Percentiles rank a stretch among this genome's conserved stretches.
Evolutionary conservation across 2,797 vertebrate genomes (phyloP).

Genomic region (Sylvilagus floridanus): DNA sequence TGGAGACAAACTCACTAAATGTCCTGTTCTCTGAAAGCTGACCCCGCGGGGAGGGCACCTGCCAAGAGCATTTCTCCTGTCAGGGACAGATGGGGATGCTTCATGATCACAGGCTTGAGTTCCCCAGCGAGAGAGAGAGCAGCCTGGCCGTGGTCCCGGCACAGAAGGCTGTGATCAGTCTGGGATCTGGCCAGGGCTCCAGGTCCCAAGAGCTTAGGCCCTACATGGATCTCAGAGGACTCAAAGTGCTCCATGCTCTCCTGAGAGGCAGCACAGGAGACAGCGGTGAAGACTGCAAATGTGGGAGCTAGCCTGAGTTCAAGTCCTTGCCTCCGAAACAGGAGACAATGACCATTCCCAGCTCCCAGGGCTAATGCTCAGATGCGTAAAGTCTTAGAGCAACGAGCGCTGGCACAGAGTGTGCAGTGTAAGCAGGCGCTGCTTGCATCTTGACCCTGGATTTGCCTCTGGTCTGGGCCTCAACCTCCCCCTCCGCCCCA

Average conservation of each 20-base stretch:
- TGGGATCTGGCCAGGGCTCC: not conserved
- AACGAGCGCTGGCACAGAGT: not conserved
- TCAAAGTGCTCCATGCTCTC: not conserved
- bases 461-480: slow-evolving; percentile 72
- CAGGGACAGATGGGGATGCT: not conserved
- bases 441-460: not conserved
- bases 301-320: not conserved
- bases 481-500: not conserved
- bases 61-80: not conserved
- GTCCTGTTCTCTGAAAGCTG: not conserved
- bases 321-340: not conserved
- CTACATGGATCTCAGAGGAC: not conserved
- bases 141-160: not conserved
- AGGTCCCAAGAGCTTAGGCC: not conserved
- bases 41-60: not conserved
- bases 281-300: not conserved
- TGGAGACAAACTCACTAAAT: not conserved
- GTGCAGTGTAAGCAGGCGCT: rapidly evolving
- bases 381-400: not conserved
- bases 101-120: not conserved
- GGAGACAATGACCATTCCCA: not conserved
- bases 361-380: not conserved
- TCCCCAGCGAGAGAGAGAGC: not conserved
- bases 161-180: no score
- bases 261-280: not conserved